Evolutionary conservation across 2,888 invertebrate genomes (phyloP).

Genomic region (Argynnis bischoffii): DNA sequence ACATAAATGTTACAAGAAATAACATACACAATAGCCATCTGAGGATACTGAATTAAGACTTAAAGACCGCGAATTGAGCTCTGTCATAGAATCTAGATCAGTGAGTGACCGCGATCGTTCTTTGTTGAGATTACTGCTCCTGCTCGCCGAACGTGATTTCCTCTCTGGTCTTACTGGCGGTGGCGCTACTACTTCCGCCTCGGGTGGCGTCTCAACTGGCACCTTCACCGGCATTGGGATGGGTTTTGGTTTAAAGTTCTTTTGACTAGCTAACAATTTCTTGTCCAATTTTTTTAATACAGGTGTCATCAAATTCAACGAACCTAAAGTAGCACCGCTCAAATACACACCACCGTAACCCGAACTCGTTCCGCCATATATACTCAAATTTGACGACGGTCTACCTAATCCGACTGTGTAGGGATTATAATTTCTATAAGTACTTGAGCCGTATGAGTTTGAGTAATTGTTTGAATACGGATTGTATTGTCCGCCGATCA

Average conservation of each 20-base stretch:
- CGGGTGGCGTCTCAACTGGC: constrained; percentile 49
- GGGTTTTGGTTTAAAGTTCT: constrained; percentile 74
- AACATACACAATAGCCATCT: constrained; percentile 92
- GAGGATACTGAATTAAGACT: constrained; percentile 88
- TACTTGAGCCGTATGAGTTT: constrained; percentile 62
- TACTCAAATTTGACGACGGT: constrained; percentile 69
- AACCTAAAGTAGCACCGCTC: constrained; percentile 82
- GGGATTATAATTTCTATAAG: constrained; percentile 74
- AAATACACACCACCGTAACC: constrained; percentile 87
- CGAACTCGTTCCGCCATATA: constrained; percentile 84
- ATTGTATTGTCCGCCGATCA: constrained; percentile 67
- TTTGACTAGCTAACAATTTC: constrained; percentile 73
- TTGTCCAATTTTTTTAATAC: constrained; percentile 78
- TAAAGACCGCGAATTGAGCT: constrained; percentile 80
- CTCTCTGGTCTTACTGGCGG: constrained; percentile 65
- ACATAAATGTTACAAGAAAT: constrained; percentile 36
- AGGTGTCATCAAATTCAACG: constrained; percentile 82
- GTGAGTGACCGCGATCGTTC: constrained; percentile 73
- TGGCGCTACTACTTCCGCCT: constrained; percentile 39
- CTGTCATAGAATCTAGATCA: constrained; percentile 59
- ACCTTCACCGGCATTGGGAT: constrained; percentile 63
- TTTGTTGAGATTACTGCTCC: constrained; percentile 60
- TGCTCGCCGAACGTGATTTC: constrained; percentile 54
- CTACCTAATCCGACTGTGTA: constrained; percentile 71
- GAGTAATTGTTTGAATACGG: constrained; percentile 67